A percentile compares a stretch with the other conserved stretches of the same genome.
phyloP scores from a whole-genome alignment of 2,113 vertebrate species.

The Megaleporinus macrocephalus region DNA sequence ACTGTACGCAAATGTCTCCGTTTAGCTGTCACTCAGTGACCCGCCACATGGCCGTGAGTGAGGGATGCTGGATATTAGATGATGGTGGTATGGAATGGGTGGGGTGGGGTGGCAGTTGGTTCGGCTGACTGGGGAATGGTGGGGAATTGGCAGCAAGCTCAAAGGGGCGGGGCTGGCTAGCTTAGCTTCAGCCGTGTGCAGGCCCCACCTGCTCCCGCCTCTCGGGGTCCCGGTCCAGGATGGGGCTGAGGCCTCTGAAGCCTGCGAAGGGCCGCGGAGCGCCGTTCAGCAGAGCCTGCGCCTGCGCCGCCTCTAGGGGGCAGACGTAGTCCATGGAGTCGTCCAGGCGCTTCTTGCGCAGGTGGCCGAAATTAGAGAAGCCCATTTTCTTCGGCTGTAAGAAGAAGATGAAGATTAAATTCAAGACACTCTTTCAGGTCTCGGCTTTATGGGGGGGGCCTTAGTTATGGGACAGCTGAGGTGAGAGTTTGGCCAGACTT shows the following conservation, averaged over 20 bases:
- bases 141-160: constrained; percentile 77
- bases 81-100: constrained; percentile 69
- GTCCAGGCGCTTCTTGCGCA: constrained; percentile 88
- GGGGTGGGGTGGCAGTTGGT: constrained; percentile 12
- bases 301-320: constrained; percentile 78
- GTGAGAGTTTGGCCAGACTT: too few species aligned
- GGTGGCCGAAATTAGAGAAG: constrained; percentile 91
- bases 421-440: too few species aligned
- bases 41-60: constrained; percentile 67
- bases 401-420: not conserved
- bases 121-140: constrained; percentile 51
- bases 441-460: too few species aligned
- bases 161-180: constrained; percentile 49
- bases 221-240: constrained; percentile 80
- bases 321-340: constrained; percentile 93
- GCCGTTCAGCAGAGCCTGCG: constrained; percentile 69
- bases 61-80: constrained; percentile 60
- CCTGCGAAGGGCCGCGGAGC: constrained; percentile 76
- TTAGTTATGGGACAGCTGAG: too few species aligned
- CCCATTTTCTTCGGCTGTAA: constrained; percentile 92
- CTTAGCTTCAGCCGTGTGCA: constrained; percentile 71
- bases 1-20: constrained; percentile 1
- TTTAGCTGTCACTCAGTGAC: constrained; percentile 12
- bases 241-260: constrained; percentile 77
- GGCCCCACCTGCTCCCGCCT: constrained; percentile 90